Conservation (phyloP, 2,888 invertebrate species). For the Syrphus vitripennis region DNA sequence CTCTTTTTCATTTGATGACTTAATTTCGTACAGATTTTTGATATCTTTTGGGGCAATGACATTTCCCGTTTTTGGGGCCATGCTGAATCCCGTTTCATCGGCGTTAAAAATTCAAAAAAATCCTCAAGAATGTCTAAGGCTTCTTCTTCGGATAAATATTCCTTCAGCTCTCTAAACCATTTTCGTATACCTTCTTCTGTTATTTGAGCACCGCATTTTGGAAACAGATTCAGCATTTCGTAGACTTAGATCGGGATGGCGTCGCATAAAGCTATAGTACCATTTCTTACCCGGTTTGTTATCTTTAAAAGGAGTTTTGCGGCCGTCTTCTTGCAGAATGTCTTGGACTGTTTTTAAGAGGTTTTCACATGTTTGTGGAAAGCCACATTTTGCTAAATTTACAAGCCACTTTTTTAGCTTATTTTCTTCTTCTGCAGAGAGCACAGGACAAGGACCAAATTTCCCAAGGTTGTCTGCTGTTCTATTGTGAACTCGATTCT, state of each 20-base stretch:
- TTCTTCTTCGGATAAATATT: neutral
- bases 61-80: neutral
- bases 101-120: neutral
- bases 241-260: neutral
- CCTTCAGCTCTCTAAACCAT: neutral
- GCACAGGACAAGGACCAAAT: neutral
- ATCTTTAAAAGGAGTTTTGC: neutral
- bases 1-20: neutral
- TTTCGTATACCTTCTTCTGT: neutral
- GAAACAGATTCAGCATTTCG: neutral
- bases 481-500: neutral
- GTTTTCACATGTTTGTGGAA: neutral
- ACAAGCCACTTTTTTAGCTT: neutral
- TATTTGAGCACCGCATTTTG: neutral
- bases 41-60: neutral
- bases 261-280: neutral
- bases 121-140: neutral
- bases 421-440: neutral
- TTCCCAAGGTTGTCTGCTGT: neutral
- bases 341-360: neutral
- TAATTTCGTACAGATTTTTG: neutral
- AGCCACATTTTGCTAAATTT: neutral
- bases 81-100: neutral
- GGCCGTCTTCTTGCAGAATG: neutral
- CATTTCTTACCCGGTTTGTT: neutral